Base-by-base conservation (phyloP, 2,888 invertebrate genomes). In the Helleia helle region DNA sequence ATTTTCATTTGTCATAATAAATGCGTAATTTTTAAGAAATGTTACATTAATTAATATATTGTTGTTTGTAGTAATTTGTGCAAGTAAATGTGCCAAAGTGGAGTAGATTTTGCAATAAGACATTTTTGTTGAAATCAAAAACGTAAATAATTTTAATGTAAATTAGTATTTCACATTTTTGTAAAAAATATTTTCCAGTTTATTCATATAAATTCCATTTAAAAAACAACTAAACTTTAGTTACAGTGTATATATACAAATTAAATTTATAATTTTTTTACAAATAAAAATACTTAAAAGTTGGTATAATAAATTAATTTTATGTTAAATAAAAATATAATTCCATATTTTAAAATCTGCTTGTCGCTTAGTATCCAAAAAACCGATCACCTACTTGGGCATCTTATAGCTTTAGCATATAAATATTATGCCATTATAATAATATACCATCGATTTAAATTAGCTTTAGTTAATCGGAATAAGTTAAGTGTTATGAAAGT, bases 11-110 rank as follows among this genome's bases (percentile, higher is more conserved):
- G n/a, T n/a, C n/a, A n/a, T n/a, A n/a, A n/a, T n/a, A n/a, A n/a
- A n/a, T n/a, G n/a, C n/a, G n/a, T n/a, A n/a, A n/a, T n/a, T n/a
- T n/a, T n/a, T n/a, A n/a, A n/a, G n/a, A n/a, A n/a, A n/a, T n/a
- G n/a, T n/a, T n/a, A 14, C 12, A 22, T 3, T 34, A 18, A 22
- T 3, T 34, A 18, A 22, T 34, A 34, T 37, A 22, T 25, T 15
- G 41, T 29, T 44, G 46, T 38, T 48, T 46, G 48, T 45, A 52
- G 52, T 47, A 47, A 56, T 49, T 44, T 34, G 17, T 34, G 28
- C 28, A 65, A 58, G 52, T 56, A 50, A 56, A 63, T 65, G 74
- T 76, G 77, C 76, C 77, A 79, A 79, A 79, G 76, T 61, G 58
- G 49, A 62, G 58, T 54, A 55, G 55, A 60, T 54, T 54, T 69